Percentiles rank a stretch among this genome's conserved stretches.
Conservation (phyloP, 2,797 vertebrate genomes). For the Molossus molossus region DNA sequence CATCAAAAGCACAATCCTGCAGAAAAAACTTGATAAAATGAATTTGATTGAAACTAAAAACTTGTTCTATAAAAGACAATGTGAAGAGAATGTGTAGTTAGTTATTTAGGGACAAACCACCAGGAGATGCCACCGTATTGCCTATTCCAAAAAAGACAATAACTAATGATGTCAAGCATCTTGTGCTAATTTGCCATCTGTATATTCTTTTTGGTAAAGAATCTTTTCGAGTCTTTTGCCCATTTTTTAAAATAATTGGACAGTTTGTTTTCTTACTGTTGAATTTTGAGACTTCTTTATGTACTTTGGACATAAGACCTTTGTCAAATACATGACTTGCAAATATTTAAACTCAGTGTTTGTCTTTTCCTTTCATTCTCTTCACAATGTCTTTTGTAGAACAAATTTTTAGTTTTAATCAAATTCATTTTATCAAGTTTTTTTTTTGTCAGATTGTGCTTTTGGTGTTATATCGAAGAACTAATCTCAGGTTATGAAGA, state of each 20-base stretch:
- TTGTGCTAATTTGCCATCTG: neutral
- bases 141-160: neutral
- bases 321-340: conserved; percentile 1
- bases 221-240: neutral
- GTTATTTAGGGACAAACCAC: too few species aligned
- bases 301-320: neutral
- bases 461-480: neutral
- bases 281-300: neutral
- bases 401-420: neutral
- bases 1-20: neutral
- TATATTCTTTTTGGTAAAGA: conserved; percentile 40
- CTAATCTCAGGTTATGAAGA: neutral
- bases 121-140: too few species aligned
- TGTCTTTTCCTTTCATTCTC: conserved; percentile 21
- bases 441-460: neutral
- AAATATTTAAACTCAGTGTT: conserved; percentile 35
- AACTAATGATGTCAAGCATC: neutral
- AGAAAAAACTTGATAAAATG: neutral
- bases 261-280: conserved; percentile 2
- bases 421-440: neutral
- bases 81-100: neutral
- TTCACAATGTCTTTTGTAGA: conserved; percentile 21
- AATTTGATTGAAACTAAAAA: neutral
- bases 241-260: neutral
- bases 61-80: neutral